Conservation (phyloP, 2,797 vertebrate species). For the Yasuhikotakia modesta region DNA sequence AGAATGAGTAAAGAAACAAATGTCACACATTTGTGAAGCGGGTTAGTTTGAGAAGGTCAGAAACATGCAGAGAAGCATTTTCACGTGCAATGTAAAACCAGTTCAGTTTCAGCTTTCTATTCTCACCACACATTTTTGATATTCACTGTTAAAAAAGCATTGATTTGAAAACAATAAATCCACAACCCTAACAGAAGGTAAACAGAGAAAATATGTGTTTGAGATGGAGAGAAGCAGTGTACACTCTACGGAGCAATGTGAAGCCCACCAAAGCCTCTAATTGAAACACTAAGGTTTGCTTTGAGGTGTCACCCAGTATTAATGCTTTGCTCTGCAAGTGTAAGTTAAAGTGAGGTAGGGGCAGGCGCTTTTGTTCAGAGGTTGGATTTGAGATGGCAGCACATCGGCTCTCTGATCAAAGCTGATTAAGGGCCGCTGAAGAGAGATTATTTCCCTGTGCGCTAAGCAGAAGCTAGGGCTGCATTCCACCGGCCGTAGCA, state of each 20-base stretch:
- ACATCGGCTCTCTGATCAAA: constrained; percentile 75
- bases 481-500: constrained; percentile 39
- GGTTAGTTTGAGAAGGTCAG: no score
- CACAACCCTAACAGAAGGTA: no score
- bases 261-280: constrained; percentile 59
- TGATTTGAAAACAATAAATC: background rate
- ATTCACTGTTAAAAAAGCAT: background rate
- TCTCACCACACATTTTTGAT: background rate
- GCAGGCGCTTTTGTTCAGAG: constrained; percentile 64
- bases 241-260: constrained; percentile 3
- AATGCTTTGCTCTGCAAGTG: constrained; percentile 59
- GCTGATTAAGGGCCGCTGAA: constrained; percentile 68
- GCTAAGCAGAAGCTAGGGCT: constrained; percentile 39
- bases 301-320: constrained; percentile 74
- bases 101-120: no score
- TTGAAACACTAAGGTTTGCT: constrained; percentile 77
- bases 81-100: no score
- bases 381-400: constrained; percentile 75
- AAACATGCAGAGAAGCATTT: no score
- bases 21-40: no score
- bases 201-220: no score
- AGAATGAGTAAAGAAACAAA: no score
- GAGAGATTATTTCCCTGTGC: constrained; percentile 60
- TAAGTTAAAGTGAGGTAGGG: constrained; percentile 74
- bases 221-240: constrained; percentile 35